Percentiles rank a stretch among this genome's conserved stretches.
Evolutionary conservation across 2,113 vertebrate species (phyloP).

Genomic region (Diglossa brunneiventris): DNA sequence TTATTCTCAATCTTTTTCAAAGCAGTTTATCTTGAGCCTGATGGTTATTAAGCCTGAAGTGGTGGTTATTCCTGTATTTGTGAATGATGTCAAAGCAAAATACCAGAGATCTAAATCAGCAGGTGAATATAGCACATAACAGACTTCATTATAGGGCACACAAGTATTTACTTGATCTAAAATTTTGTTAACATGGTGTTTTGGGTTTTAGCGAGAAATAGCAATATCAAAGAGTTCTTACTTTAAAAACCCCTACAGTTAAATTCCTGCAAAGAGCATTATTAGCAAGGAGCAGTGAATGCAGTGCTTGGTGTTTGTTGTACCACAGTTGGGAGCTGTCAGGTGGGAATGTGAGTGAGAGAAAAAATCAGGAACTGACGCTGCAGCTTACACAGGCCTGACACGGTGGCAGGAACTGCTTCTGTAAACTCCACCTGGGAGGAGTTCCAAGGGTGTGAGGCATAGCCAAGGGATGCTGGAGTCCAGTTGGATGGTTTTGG

Average conservation of each 20-base stretch:
- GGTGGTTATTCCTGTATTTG: background rate
- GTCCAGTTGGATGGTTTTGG: background rate
- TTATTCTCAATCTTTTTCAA: background rate
- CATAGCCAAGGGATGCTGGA: background rate
- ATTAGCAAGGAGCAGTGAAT: background rate
- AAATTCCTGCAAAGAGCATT: background rate
- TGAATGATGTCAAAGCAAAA: constrained; percentile 23
- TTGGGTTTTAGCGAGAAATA: background rate
- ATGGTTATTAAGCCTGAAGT: background rate
- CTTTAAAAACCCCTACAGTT: background rate
- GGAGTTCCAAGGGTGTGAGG: background rate
- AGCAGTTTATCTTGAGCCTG: background rate
- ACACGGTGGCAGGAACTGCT: background rate
- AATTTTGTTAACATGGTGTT: background rate
- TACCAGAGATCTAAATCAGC: background rate
- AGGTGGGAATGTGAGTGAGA: background rate
- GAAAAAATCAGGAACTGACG: background rate
- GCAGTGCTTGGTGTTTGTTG: background rate
- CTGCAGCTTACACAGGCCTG: background rate
- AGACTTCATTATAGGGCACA: background rate
- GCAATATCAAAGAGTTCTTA: background rate
- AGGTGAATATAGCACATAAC: background rate
- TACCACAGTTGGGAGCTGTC: background rate
- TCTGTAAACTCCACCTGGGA: background rate
- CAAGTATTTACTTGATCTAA: background rate